A percentile compares a stretch with the other conserved stretches of the same genome.
Evolutionary conservation across 2,113 vertebrate species (phyloP).

Genomic region (Serinus canaria): DNA sequence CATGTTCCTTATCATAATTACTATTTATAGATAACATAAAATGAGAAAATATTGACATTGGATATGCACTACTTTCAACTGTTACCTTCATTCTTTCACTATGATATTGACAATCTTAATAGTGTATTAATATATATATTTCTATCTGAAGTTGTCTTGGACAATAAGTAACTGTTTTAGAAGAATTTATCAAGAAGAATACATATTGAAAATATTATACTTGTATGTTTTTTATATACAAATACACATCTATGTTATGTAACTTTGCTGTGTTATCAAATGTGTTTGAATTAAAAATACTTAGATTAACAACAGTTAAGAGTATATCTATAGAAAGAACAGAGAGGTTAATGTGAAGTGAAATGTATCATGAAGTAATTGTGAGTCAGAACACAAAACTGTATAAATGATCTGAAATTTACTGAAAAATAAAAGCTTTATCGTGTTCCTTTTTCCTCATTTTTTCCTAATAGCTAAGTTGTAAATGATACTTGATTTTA

Average conservation of each 20-base stretch:
- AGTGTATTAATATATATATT: neutral
- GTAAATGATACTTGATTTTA: constrained; percentile 46
- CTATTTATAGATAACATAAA: neutral
- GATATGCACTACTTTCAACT: neutral
- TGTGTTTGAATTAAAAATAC: constrained; percentile 56
- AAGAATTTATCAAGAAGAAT: neutral
- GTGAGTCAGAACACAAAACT: neutral
- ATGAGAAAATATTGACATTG: neutral
- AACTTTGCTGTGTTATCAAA: neutral
- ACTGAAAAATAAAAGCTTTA: neutral
- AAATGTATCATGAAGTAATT: constrained; percentile 31
- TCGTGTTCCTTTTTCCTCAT: constrained; percentile 12
- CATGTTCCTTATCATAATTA: neutral
- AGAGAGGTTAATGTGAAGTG: constrained; percentile 32
- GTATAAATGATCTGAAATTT: neutral
- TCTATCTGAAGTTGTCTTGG: neutral
- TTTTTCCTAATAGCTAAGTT: constrained; percentile 14
- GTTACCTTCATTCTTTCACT: neutral
- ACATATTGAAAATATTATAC: neutral
- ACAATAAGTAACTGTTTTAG: neutral
- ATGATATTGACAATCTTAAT: neutral
- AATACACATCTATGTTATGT: neutral
- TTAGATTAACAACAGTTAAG: constrained; percentile 42
- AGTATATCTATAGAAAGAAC: neutral
- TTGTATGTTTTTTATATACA: neutral